Percentiles rank a stretch among this genome's conserved stretches.
These are phyloP conservation scores for Synodontis membranacea DNA, from an alignment of 2,113 vertebrate species.

Conservation along the genomic window DNA sequence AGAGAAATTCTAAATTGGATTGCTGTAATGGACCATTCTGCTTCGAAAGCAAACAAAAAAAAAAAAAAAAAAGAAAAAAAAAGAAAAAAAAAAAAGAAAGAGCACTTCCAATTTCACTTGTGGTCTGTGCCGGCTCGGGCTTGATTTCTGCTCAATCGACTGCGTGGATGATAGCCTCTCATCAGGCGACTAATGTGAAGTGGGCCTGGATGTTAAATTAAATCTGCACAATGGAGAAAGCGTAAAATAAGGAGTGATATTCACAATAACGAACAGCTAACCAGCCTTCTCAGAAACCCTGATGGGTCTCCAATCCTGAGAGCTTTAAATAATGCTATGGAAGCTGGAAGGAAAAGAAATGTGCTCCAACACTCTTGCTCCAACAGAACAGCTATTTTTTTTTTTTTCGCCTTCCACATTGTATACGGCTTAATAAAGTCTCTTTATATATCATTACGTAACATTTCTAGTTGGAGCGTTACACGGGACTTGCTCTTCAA, in stretches of 20 bases:
- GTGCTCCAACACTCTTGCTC: fast-evolving
- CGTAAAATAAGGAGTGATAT: neutral
- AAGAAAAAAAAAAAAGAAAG: too few species aligned
- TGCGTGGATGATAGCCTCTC: neutral
- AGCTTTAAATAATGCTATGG: neutral
- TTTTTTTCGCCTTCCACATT: neutral
- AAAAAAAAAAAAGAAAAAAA: too few species aligned
- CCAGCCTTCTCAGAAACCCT: constrained; percentile 5
- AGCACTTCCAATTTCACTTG: neutral
- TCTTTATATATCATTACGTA: neutral
- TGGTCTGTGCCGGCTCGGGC: neutral
- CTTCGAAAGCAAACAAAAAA: constrained; percentile 39
- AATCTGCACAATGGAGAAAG: constrained; percentile 18
- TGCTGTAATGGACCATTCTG: constrained; percentile 22
- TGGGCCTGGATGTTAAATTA: constrained; percentile 33
- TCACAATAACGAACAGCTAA: constrained; percentile 18
- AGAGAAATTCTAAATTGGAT: neutral
- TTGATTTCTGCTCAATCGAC: constrained; percentile 38
- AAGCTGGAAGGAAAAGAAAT: neutral
- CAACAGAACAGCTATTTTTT: neutral
- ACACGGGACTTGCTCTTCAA: neutral
- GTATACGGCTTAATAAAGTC: too few species aligned
- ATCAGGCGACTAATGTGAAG: constrained; percentile 33
- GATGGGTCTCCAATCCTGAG: neutral
- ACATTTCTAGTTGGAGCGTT: neutral